Percentiles rank a stretch among this genome's conserved stretches.
Evolutionary conservation across 2,113 vertebrate genomes (phyloP).

Genomic region (Siniperca chuatsi): DNA sequence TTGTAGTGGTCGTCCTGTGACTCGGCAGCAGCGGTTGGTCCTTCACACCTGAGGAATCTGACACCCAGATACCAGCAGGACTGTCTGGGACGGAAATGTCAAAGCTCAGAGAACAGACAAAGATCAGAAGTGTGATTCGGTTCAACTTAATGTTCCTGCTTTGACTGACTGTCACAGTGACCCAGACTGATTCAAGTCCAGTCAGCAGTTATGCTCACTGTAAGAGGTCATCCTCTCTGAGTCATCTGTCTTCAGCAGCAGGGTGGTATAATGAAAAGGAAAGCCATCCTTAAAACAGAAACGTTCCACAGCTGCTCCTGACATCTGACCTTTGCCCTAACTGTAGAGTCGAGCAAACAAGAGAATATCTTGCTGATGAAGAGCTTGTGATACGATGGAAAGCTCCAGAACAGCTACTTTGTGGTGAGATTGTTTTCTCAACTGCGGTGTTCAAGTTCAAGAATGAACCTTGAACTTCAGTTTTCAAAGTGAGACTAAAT

Average conservation of each 20-base stretch:
- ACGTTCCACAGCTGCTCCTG: not conserved
- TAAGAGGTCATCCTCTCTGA: constrained; percentile 1
- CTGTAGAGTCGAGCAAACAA: not conserved
- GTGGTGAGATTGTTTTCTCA: not conserved
- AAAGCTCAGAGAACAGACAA: constrained; percentile 45
- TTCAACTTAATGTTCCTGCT: not conserved
- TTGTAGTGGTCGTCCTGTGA: constrained; percentile 42
- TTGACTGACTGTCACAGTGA: constrained; percentile 11
- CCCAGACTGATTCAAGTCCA: not conserved
- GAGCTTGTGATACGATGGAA: not conserved
- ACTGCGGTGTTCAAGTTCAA: not conserved
- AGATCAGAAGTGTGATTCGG: constrained; percentile 19
- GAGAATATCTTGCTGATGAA: not conserved
- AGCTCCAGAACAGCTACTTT: not conserved
- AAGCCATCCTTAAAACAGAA: not conserved
- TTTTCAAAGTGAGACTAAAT: too few relatives aligned
- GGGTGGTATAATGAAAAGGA: not conserved
- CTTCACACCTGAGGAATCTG: constrained; percentile 75
- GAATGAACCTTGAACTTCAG: not conserved
- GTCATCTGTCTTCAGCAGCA: not conserved
- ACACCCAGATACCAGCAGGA: constrained; percentile 60
- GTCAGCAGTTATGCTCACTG: not conserved
- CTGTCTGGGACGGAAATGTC: constrained; percentile 57
- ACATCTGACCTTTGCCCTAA: constrained; percentile 2
- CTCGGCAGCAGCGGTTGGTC: constrained; percentile 23